Conservation (phyloP, 2,113 vertebrate species). For the Atherinomorus stipes region DNA sequence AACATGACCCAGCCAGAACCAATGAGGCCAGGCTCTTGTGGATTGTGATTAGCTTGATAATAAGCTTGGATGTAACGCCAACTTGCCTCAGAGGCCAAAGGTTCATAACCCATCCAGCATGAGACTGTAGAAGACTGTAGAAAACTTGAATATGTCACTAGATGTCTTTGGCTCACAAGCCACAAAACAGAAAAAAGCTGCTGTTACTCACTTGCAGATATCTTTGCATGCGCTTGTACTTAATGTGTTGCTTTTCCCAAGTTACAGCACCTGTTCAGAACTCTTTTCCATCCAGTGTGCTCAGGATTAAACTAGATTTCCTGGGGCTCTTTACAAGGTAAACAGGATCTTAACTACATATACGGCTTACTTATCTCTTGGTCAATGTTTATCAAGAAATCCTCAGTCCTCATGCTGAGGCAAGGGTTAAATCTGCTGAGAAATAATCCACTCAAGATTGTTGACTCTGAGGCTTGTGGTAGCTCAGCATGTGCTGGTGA, state of each 20-base stretch:
- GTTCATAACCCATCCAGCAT: constrained; percentile 27
- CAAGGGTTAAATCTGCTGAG: constrained; percentile 59
- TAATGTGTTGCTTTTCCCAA: not conserved
- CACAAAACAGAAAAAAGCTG: not conserved
- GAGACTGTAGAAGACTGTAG: constrained; percentile 18
- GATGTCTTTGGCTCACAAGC: constrained; percentile 11
- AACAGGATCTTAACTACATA: constrained; percentile 44
- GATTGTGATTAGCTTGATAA: constrained; percentile 57
- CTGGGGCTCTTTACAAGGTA: constrained; percentile 25
- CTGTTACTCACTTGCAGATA: not conserved
- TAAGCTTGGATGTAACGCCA: constrained; percentile 18
- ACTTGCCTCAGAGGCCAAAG: constrained; percentile 37
- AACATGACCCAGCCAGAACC: constrained; percentile 71
- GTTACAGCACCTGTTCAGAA: not conserved
- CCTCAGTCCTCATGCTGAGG: constrained; percentile 34
- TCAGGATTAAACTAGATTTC: constrained; percentile 12
- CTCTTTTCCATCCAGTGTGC: constrained; percentile 8
- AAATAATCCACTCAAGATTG: constrained; percentile 68
- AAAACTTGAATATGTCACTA: constrained; percentile 27
- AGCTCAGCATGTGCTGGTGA: constrained; percentile 62
- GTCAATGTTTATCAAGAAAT: constrained; percentile 62
- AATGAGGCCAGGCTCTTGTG: constrained; percentile 54
- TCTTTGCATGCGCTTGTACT: not conserved
- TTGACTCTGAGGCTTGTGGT: constrained; percentile 47
- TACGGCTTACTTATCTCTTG: constrained; percentile 46